Percentiles rank a stretch among this genome's conserved stretches.
Evolutionary conservation across 2,888 invertebrate species (phyloP).

Genomic region (Chalcosyrphus nemorum): DNA sequence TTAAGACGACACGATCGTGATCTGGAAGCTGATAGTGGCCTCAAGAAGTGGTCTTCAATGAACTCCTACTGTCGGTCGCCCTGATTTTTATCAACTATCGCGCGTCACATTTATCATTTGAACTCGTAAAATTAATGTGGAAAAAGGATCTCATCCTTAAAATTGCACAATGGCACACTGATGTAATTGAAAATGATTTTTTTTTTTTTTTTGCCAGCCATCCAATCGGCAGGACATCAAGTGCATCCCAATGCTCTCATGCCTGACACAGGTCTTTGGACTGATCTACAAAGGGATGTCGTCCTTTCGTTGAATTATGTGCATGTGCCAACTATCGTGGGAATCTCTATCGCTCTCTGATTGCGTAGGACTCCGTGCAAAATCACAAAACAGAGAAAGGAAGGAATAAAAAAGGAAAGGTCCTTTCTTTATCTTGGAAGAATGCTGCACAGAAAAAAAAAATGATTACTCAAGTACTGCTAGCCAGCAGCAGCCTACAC

Average conservation of each 20-base stretch:
- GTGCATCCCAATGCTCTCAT: constrained; percentile 68
- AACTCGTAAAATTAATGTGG: constrained; percentile 42
- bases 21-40: constrained; percentile 33
- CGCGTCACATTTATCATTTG: constrained; percentile 45
- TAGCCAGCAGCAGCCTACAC: constrained; percentile 19
- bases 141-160: constrained; percentile 39
- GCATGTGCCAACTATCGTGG: constrained; percentile 67
- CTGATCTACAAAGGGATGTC: constrained; percentile 18
- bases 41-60: constrained; percentile 24
- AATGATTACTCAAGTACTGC: constrained; percentile 35
- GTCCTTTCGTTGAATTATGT: constrained; percentile 62
- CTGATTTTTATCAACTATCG: constrained; percentile 42
- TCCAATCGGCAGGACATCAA: constrained; percentile 68
- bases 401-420: constrained; percentile 15
- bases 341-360: constrained; percentile 36
- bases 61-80: constrained; percentile 21
- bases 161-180: constrained; percentile 45
- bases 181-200: no score
- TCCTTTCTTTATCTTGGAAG: constrained; percentile 45
- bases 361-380: constrained; percentile 48
- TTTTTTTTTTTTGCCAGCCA: no score
- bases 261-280: constrained; percentile 67
- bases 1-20: neutral
- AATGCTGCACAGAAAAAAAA: no score
- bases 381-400: constrained; percentile 19